phyloP scores from a whole-genome alignment of 2,113 vertebrate genomes.

The Asarcornis scutulata region DNA sequence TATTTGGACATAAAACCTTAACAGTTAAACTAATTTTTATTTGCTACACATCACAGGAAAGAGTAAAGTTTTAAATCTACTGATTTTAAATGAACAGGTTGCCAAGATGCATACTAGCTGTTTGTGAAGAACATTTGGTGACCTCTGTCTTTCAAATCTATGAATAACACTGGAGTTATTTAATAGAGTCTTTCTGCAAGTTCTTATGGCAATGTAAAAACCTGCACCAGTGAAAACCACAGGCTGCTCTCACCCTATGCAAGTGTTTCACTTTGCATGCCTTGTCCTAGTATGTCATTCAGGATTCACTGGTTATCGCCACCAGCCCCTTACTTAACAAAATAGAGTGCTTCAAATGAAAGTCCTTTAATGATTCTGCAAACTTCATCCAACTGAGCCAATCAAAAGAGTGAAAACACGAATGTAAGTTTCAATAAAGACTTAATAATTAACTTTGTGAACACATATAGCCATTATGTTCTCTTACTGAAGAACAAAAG shows the following conservation, averaged over 20 bases:
- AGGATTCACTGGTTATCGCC: neutral
- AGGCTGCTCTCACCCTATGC: neutral
- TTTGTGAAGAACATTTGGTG: neutral
- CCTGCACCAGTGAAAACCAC: neutral
- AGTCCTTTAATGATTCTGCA: neutral
- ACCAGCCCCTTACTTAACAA: neutral
- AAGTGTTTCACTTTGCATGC: neutral
- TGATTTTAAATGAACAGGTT: neutral
- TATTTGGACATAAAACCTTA: neutral
- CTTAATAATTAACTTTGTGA: neutral
- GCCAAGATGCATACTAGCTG: neutral
- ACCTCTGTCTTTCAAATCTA: constrained; percentile 17
- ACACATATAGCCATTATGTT: neutral
- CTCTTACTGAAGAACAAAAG: neutral
- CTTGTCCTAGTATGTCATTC: neutral
- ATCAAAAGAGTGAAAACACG: neutral
- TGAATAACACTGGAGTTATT: neutral
- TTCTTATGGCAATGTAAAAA: neutral
- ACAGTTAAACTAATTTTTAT: neutral
- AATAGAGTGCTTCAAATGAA: neutral
- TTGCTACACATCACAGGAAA: neutral
- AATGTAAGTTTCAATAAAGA: neutral
- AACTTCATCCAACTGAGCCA: neutral
- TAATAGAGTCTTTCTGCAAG: neutral
- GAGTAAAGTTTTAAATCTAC: neutral